Conservation (phyloP, 1,140 invertebrate species). For the Ctenoplectra terminalis region DNA sequence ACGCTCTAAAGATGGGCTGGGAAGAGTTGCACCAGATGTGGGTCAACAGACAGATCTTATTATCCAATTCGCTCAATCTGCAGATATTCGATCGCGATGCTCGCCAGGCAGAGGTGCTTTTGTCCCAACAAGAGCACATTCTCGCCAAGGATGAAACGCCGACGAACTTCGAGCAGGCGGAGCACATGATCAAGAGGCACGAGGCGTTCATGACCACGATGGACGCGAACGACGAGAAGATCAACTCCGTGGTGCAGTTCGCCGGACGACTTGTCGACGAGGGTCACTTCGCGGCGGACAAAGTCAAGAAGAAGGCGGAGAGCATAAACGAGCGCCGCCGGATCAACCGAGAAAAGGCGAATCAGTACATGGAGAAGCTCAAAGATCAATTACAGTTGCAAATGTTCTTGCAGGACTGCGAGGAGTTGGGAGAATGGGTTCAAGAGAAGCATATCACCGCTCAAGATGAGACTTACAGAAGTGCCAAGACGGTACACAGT, state of each 20-base stretch:
- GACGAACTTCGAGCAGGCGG: constrained; percentile 96
- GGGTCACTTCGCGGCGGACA: constrained; percentile 95
- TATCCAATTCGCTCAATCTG: constrained; percentile 96
- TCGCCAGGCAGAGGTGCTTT: constrained; percentile 97
- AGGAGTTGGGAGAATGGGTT: constrained; percentile 99
- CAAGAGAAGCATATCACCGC: constrained; percentile 99
- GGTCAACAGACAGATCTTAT: constrained; percentile 97
- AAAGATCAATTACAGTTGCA: constrained; percentile 97
- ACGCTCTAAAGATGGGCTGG: constrained; percentile 99
- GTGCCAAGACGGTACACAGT: constrained; percentile 99
- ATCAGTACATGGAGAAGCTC: constrained; percentile 95
- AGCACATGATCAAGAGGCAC: constrained; percentile 98
- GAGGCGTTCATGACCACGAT: constrained; percentile 99
- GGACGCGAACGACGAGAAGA: constrained; percentile 99
- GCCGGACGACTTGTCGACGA: constrained; percentile 94
- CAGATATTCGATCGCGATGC: constrained; percentile 98
- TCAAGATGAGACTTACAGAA: constrained; percentile 98
- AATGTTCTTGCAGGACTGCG: constrained; percentile 98
- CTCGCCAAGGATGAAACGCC: constrained; percentile 98
- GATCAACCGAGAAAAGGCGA: constrained; percentile 94
- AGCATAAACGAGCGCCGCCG: constrained; percentile 95
- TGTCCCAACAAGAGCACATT: constrained; percentile 98
- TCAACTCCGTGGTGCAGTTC: constrained; percentile 97
- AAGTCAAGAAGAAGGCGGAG: constrained; percentile 97
- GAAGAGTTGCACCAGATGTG: constrained; percentile 99